Percentiles rank a stretch among this genome's conserved stretches.
Conservation (phyloP, 1,140 invertebrate genomes). For the Notospermus geniculatus region DNA sequence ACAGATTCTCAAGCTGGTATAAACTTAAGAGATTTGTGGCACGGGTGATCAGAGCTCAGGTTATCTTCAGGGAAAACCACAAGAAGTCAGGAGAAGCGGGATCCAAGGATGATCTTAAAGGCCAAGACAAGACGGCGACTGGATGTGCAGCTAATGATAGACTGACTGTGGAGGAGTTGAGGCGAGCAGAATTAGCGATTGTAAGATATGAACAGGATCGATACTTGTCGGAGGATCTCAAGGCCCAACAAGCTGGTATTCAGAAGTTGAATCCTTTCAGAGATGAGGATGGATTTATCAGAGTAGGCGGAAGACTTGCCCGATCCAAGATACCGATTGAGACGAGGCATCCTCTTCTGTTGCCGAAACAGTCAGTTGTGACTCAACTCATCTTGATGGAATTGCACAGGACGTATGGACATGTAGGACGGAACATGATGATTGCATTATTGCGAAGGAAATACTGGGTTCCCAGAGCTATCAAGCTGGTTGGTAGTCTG, state of each 20-base stretch:
- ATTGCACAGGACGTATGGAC: background rate
- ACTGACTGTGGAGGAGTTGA: background rate
- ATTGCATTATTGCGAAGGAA: background rate
- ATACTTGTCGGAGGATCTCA: too few species aligned
- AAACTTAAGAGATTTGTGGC: background rate
- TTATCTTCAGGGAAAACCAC: too few species aligned
- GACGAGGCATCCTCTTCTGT: slow-evolving; percentile 9
- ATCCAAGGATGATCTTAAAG: too few species aligned
- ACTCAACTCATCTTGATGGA: background rate
- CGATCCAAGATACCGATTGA: background rate
- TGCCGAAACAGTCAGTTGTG: slow-evolving; percentile 4
- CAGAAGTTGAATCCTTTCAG: background rate
- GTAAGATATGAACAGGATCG: background rate
- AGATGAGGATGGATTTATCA: background rate
- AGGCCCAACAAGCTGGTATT: background rate
- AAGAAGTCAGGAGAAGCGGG: too few species aligned
- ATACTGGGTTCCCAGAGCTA: background rate
- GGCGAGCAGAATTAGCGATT: background rate
- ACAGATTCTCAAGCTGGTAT: background rate
- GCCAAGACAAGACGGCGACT: too few species aligned
- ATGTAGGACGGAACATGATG: slow-evolving; percentile 8
- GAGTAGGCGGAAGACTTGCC: slow-evolving; percentile 1
- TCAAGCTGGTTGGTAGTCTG: background rate
- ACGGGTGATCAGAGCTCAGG: too few species aligned
- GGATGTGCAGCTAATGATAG: too few species aligned